These are phyloP conservation scores for Apis dorsata DNA, from an alignment of 1,140 invertebrate genomes.

Conservation along the genomic window DNA sequence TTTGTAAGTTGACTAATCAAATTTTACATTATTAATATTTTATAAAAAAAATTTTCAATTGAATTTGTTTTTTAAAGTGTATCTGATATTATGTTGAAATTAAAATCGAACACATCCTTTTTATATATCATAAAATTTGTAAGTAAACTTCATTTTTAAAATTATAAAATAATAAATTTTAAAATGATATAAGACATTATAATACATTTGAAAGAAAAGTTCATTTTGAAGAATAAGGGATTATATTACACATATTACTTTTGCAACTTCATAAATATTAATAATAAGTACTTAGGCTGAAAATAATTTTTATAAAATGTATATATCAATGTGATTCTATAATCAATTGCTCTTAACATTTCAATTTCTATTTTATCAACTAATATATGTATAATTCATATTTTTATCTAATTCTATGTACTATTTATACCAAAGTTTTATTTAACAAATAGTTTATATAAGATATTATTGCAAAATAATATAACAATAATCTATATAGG, in stretches of 20 bases:
- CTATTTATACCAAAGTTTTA: slow-evolving; percentile 46
- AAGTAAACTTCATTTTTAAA: background rate
- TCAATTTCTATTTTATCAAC: slow-evolving; percentile 10
- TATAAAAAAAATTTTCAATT: background rate
- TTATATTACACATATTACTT: slow-evolving; percentile 18
- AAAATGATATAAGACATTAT: background rate
- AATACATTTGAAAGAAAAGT: slow-evolving; percentile 3
- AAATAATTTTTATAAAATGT: slow-evolving; percentile 33
- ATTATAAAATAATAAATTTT: background rate
- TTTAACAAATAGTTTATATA: slow-evolving; percentile 22
- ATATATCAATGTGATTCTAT: slow-evolving; percentile 49
- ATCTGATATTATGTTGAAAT: slow-evolving; percentile 25
- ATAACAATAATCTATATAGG: background rate
- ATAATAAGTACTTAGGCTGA: slow-evolving; percentile 35
- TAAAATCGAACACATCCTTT: background rate
- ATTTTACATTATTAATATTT: background rate
- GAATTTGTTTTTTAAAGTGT: slow-evolving; percentile 1
- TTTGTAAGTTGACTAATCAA: background rate
- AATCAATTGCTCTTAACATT: slow-evolving; percentile 26
- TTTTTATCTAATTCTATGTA: background rate
- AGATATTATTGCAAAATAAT: slow-evolving; percentile 14
- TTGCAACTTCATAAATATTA: slow-evolving; percentile 8
- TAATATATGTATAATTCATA: background rate
- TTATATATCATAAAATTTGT: slow-evolving; percentile 10
- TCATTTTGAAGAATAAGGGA: background rate